A percentile compares a stretch with the other conserved stretches of the same genome.
Conservation (phyloP, 2,113 vertebrate species). For the Xenopus tropicalis region UCB_Xtro_10.0 CM004444.2:46012501-46013000, state of each 20-base stretch:
- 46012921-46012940: constrained; percentile 23
- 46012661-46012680: not conserved
- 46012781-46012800: not conserved
- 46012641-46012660: constrained; percentile 14
- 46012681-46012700: constrained; percentile 11
- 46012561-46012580: constrained; percentile 18
- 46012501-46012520: constrained; percentile 52
- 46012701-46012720: not conserved
- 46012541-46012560: constrained; percentile 68
- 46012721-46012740: not conserved
- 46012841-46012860: constrained; percentile 10
- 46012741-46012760: not conserved
- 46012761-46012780: not conserved
- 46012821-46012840: no score
- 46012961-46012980: not conserved
- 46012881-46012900: constrained; percentile 7
- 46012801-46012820: not conserved
- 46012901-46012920: constrained; percentile 1
- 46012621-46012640: constrained; percentile 22
- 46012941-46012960: not conserved
- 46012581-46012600: constrained; percentile 34
- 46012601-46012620: constrained; percentile 17
- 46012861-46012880: constrained; percentile 28
- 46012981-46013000: constrained; percentile 1
- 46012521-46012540: constrained; percentile 69